Conservation (phyloP, 2,888 invertebrate species). For the Agrotis ipsilon region DNA sequence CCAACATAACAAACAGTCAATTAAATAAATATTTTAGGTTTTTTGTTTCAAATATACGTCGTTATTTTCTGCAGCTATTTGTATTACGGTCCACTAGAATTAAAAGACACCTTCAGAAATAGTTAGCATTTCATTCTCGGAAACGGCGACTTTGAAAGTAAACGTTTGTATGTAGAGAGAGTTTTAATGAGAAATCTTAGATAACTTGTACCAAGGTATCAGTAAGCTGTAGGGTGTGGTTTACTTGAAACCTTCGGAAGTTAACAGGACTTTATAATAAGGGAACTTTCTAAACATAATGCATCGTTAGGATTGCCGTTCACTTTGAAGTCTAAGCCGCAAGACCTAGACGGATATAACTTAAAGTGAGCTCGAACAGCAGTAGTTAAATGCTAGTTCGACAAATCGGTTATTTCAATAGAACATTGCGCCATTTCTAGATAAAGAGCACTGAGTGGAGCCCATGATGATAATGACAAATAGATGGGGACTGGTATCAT, state of each 20-base stretch:
- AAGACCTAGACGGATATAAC: not conserved
- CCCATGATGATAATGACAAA: not conserved
- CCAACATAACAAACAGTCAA: not conserved
- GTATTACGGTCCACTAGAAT: not conserved
- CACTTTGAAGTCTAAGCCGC: slow-evolving; percentile 6
- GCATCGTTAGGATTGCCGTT: slow-evolving; percentile 6
- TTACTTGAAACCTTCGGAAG: slow-evolving; percentile 12
- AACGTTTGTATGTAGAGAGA: slow-evolving; percentile 1
- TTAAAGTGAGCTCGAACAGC: not conserved
- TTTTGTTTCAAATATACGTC: not conserved
- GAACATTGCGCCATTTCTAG: not conserved
- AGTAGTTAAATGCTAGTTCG: not conserved
- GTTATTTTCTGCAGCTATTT: not conserved
- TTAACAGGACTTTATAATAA: slow-evolving; percentile 11
- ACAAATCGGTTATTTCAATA: not conserved
- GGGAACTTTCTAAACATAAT: not conserved
- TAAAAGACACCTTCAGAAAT: not conserved
- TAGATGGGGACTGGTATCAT: no score
- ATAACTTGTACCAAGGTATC: slow-evolving; percentile 1
- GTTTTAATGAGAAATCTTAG: slow-evolving; percentile 23
- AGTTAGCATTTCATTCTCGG: not conserved
- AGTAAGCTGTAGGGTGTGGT: not conserved
- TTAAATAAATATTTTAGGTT: not conserved
- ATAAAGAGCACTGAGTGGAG: not conserved
- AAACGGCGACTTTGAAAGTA: slow-evolving; percentile 4